Conservation (phyloP, 2,888 invertebrate species). For the Pseudanteris insignis region DNA sequence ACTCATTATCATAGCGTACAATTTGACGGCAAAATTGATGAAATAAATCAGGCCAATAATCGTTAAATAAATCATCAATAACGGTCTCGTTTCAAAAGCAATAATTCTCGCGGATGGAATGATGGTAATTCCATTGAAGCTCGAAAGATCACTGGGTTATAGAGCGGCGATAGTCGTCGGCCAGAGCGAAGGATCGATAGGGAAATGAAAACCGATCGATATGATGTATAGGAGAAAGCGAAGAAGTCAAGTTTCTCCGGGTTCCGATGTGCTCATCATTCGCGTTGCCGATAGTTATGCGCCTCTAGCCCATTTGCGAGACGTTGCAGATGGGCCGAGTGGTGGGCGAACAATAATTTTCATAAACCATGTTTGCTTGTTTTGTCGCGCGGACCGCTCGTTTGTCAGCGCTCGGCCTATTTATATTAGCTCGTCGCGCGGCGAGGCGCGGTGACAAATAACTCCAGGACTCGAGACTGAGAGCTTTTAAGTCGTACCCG, state of each 20-base stretch:
- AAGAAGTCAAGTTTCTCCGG: conserved; percentile 42
- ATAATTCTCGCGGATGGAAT: conserved; percentile 14
- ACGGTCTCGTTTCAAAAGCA: too few relatives aligned
- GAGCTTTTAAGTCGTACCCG: conserved; percentile 47
- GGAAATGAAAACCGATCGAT: conserved; percentile 22
- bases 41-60: too few relatives aligned
- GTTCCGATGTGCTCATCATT: conserved; percentile 26
- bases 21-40: too few relatives aligned
- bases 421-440: conserved; percentile 55
- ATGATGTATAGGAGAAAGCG: conserved; percentile 47
- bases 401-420: conserved; percentile 60
- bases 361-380: conserved; percentile 56
- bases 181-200: conserved; percentile 22
- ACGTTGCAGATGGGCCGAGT: conserved; percentile 18
- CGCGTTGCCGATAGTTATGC: conserved; percentile 35
- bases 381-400: conserved; percentile 58
- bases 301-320: conserved; percentile 19
- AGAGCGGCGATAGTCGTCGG: conserved; percentile 8
- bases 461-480: conserved; percentile 48
- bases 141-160: conserved; percentile 32
- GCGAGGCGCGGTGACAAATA: conserved; percentile 58
- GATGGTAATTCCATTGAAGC: conserved; percentile 25
- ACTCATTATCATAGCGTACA: too few relatives aligned
- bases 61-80: too few relatives aligned
- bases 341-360: conserved; percentile 24